These are phyloP conservation scores for Pyrrhia umbra DNA, from an alignment of 2,888 invertebrate species.

Conservation along the genomic window DNA sequence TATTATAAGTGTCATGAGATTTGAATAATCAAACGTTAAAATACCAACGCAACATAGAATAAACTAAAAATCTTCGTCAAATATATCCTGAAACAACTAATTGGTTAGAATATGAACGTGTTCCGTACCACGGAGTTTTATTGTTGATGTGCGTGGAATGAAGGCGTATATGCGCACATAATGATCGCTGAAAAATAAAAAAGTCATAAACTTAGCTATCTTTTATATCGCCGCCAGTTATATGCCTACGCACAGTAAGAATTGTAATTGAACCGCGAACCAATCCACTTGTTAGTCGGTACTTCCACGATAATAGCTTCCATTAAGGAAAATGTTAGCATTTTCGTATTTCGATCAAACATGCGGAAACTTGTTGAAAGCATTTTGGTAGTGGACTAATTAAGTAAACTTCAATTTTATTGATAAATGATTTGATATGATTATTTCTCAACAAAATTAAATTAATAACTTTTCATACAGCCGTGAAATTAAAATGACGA, in stretches of 20 bases:
- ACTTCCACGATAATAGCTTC: constrained; percentile 60
- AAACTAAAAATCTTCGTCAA: not conserved
- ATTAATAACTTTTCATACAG: too few relatives aligned
- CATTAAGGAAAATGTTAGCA: constrained; percentile 54
- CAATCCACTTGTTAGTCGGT: constrained; percentile 65
- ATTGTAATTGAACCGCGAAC: constrained; percentile 62
- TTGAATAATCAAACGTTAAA: not conserved
- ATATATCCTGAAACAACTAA: not conserved
- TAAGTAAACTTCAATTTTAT: constrained; percentile 8
- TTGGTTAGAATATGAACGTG: constrained; percentile 1
- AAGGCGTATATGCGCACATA: constrained; percentile 28
- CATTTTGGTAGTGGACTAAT: constrained; percentile 7
- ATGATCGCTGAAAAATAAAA: constrained; percentile 47
- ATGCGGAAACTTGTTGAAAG: constrained; percentile 49
- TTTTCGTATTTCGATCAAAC: constrained; percentile 32
- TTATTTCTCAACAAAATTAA: too few relatives aligned
- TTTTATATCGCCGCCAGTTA: constrained; percentile 43
- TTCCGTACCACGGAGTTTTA: constrained; percentile 20
- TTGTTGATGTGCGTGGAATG: constrained; percentile 25
- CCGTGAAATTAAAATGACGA: too few relatives aligned
- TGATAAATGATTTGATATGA: too few relatives aligned
- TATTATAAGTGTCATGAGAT: not conserved
- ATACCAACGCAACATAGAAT: too few relatives aligned
- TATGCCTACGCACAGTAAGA: constrained; percentile 42
- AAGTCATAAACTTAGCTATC: constrained; percentile 41